A percentile compares a stretch with the other conserved stretches of the same genome.
These are phyloP conservation scores for Gryon sp. DNA, from an alignment of 1,140 invertebrate species.

Conservation along the genomic window DNA sequence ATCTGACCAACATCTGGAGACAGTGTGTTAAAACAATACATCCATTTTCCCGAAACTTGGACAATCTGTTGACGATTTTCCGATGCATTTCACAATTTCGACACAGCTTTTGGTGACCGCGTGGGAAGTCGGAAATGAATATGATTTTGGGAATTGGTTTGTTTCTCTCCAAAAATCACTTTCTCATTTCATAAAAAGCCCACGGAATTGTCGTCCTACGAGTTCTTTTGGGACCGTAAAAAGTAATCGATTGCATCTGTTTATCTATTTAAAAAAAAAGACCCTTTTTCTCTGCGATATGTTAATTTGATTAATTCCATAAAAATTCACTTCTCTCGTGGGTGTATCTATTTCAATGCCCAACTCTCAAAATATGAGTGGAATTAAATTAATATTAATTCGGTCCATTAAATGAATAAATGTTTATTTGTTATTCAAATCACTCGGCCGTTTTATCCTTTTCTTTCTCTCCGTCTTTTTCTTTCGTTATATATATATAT, in stretches of 20 bases:
- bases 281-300: slow-evolving; percentile 44
- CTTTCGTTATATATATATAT: no score
- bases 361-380: slow-evolving; percentile 19
- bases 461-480: no score
- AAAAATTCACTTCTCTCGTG: slow-evolving; percentile 18
- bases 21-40: no score
- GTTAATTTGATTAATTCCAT: no score
- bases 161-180: slow-evolving; percentile 27
- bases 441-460: not conserved
- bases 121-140: slow-evolving; percentile 21
- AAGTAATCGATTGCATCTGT: slow-evolving; percentile 45
- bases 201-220: slow-evolving; percentile 25
- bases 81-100: no score
- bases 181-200: slow-evolving; percentile 51
- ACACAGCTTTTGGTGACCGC: not conserved
- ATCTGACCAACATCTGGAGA: no score
- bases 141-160: slow-evolving; percentile 17
- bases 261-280: no score
- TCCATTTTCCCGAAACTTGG: not conserved
- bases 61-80: no score
- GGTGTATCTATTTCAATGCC: slow-evolving; percentile 47
- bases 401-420: slow-evolving; percentile 12
- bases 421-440: slow-evolving; percentile 49
- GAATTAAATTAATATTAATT: slow-evolving; percentile 49
- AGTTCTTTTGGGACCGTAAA: slow-evolving; percentile 22